phyloP scores from a whole-genome alignment of 2,888 invertebrate species.

The Elaeidobius kamerunicus region DNA sequence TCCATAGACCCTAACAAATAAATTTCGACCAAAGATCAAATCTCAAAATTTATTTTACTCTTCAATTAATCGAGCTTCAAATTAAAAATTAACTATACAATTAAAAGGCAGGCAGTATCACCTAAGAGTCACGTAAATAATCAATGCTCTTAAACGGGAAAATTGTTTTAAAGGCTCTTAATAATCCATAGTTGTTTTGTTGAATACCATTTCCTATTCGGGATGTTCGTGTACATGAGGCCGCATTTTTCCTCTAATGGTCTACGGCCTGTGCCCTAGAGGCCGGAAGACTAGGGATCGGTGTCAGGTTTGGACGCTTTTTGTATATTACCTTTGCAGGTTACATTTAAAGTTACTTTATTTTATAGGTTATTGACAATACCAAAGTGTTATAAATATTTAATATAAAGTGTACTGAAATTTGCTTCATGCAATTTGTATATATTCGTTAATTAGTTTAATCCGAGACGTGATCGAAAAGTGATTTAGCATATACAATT shows the following conservation, averaged over 20 bases:
- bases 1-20: no score
- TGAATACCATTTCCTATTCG: slow-evolving; percentile 3
- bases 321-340: no score
- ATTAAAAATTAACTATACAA: slow-evolving; percentile 11
- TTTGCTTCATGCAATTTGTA: no score
- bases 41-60: no score
- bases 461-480: no score
- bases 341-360: no score
- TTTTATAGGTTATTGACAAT: no score
- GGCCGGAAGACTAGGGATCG: neutral
- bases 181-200: slow-evolving; percentile 13
- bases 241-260: slow-evolving; percentile 6
- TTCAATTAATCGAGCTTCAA: neutral
- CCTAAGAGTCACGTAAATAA: slow-evolving; percentile 15
- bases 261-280: neutral
- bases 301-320: neutral
- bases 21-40: no score
- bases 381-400: no score
- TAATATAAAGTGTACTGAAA: no score
- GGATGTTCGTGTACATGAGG: neutral
- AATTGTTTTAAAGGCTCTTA: slow-evolving; percentile 12
- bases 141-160: slow-evolving; percentile 10
- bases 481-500: no score
- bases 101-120: neutral
- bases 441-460: no score